Evolutionary conservation across 1,140 invertebrate genomes (phyloP).

Genomic region (Drosophila bocki): DNA sequence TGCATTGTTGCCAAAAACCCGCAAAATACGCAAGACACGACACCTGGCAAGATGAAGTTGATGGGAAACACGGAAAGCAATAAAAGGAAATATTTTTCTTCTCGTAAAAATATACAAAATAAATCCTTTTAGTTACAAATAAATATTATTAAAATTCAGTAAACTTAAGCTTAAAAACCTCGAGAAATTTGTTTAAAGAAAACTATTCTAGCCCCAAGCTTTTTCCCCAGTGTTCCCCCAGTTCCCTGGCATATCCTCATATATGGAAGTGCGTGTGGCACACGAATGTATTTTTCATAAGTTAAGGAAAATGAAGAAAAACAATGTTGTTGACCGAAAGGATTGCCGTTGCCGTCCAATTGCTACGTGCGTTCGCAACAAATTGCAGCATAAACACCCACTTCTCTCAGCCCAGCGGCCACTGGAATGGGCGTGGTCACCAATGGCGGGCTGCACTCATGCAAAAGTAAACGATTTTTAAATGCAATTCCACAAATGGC

Average conservation of each 20-base stretch:
- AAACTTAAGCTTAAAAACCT: neutral
- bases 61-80: neutral
- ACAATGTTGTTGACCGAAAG: constrained; percentile 48
- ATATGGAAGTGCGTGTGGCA: constrained; percentile 8
- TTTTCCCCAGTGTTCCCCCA: constrained; percentile 3
- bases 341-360: constrained; percentile 37
- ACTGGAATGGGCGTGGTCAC: neutral
- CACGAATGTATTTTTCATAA: constrained; percentile 45
- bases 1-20: constrained; percentile 16
- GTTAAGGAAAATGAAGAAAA: constrained; percentile 44
- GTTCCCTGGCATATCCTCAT: neutral
- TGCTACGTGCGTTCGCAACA: constrained; percentile 55
- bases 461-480: constrained; percentile 75
- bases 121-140: neutral
- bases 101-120: neutral
- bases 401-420: neutral
- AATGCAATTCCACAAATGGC: constrained; percentile 67
- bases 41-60: constrained; percentile 13
- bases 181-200: neutral
- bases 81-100: neutral
- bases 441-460: constrained; percentile 31
- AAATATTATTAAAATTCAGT: neutral
- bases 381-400: constrained; percentile 57
- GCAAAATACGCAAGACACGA: constrained; percentile 6
- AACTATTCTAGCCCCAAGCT: too few species aligned